phyloP scores from a whole-genome alignment of 1,140 invertebrate genomes.

The Macrostomum lignano region DNA sequence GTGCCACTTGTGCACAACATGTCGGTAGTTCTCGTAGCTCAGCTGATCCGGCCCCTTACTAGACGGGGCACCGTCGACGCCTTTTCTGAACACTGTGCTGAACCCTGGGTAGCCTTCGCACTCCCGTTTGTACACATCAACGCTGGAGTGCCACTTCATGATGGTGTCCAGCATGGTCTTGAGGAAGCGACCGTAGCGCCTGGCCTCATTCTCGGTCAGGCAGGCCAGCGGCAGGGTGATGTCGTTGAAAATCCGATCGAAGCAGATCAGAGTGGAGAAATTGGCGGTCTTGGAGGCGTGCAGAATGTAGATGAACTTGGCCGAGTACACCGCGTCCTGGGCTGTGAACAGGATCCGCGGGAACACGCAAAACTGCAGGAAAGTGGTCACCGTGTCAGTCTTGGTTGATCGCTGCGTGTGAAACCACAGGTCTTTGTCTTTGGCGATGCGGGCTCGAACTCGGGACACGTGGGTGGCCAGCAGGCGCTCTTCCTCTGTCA shows the following conservation, averaged over 20 bases:
- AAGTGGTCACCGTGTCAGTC: constrained; percentile 16
- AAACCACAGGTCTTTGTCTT: constrained; percentile 75
- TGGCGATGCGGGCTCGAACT: constrained; percentile 40
- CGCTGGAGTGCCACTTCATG: constrained; percentile 75
- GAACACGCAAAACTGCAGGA: constrained; percentile 78
- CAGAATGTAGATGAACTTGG: constrained; percentile 77
- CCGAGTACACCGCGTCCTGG: constrained; percentile 75
- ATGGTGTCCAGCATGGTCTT: constrained; percentile 66
- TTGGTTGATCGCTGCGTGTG: constrained; percentile 32
- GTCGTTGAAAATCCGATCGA: constrained; percentile 91
- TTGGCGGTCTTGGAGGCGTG: constrained; percentile 78
- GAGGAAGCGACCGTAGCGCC: constrained; percentile 74
- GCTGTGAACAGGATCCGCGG: constrained; percentile 76
- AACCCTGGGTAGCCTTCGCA: constrained; percentile 82
- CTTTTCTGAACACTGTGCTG: constrained; percentile 72
- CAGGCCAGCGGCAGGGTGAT: constrained; percentile 84
- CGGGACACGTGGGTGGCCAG: constrained; percentile 73
- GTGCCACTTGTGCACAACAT: constrained; percentile 95
- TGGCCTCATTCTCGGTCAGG: constrained; percentile 87
- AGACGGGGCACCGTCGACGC: constrained; percentile 40
- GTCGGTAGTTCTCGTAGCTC: constrained; percentile 70
- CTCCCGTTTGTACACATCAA: constrained; percentile 59
- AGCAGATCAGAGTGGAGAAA: constrained; percentile 83
- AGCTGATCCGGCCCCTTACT: constrained; percentile 59
- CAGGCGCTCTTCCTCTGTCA: constrained; percentile 65